Base-by-base conservation (phyloP, 2,797 vertebrate genomes). In the Tauraco hartlaubi region DNA sequence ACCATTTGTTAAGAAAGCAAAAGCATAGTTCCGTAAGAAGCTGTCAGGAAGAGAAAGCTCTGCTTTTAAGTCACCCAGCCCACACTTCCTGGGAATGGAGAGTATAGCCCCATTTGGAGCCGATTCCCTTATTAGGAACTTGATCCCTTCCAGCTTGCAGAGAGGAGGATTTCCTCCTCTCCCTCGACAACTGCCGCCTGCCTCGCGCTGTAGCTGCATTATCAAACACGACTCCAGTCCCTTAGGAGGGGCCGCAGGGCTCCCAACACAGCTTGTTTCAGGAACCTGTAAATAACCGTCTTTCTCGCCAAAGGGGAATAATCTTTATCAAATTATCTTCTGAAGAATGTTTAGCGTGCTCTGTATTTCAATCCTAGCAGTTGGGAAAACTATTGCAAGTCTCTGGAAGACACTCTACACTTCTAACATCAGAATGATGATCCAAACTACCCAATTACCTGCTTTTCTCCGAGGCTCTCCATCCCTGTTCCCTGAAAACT, bases 41-140 rank as follows among this genome's bases (percentile, higher is more conserved):
- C 63, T 79, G 81, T 46, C 46, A 37, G 64, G 49, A 62, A 51
- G 23, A 55, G 83, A 94, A 90, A 63, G 43, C 63, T 62, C 62
- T 17, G 54, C 62, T 68, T 71, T 59, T 17, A 46, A 48, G 55
- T 41, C 62, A 62, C 31, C 37, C 94, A 79, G 76, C 26, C 6
- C 52, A 35, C 10, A 1, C 62, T 86, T 86, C 83, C 91, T 43
- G 74, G 71, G 74, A 80, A 71, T 2, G 49, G 33, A 94, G 77
- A 66, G 80, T 87, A 84, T 56, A 94, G 80, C 54, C 81, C 90
- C 71, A 29, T 74, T 90, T 79, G 83, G 88, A 74, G 84, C n/a
- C 1, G 4, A 52, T 74, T 83, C 83, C 94, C 90, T 61, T 94
- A 54, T 72, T 82, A 80, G 92, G 91, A 90, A 80, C 54, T 59